These are phyloP conservation scores for Pherbina coryleti DNA, from an alignment of 2,888 invertebrate species.

Conservation along the genomic window DNA sequence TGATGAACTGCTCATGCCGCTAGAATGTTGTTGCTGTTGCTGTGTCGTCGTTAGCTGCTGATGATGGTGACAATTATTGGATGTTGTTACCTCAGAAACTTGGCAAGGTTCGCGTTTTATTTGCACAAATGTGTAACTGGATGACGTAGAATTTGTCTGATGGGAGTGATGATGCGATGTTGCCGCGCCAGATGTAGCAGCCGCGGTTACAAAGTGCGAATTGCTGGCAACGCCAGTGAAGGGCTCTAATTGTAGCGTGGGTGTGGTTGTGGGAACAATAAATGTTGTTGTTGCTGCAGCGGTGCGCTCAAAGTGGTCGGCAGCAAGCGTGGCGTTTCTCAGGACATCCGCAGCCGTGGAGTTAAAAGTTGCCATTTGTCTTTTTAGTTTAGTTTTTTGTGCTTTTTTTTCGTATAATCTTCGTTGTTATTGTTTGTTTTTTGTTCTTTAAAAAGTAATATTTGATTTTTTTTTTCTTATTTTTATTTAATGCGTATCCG, in stretches of 20 bases:
- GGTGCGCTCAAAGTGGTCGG: constrained; percentile 50
- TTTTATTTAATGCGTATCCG: constrained; percentile 9
- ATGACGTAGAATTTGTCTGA: constrained; percentile 60
- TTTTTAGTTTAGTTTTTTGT: not conserved
- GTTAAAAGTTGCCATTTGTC: constrained; percentile 63
- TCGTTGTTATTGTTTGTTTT: constrained; percentile 22
- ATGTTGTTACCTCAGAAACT: constrained; percentile 69
- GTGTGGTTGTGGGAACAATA: constrained; percentile 56
- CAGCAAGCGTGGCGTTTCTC: constrained; percentile 45
- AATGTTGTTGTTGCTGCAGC: constrained; percentile 55
- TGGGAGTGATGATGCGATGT: constrained; percentile 53
- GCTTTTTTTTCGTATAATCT: constrained; percentile 20
- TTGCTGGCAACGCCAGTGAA: constrained; percentile 52
- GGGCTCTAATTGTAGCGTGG: constrained; percentile 55
- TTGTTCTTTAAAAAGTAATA: constrained; percentile 15
- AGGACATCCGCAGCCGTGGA: constrained; percentile 55
- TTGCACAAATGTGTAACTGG: constrained; percentile 65
- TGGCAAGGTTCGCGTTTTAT: constrained; percentile 70
- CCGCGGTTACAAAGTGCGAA: constrained; percentile 56
- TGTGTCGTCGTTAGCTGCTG: constrained; percentile 41
- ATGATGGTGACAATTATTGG: constrained; percentile 64
- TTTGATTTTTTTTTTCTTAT: constrained; percentile 14
- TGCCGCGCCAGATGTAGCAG: constrained; percentile 42
- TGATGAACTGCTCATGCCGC: constrained; percentile 57
- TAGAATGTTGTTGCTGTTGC: constrained; percentile 52